Evolutionary conservation across 92 coral and sea anemone genomes (phyloP).

Genomic region (Metridium senile): DNA sequence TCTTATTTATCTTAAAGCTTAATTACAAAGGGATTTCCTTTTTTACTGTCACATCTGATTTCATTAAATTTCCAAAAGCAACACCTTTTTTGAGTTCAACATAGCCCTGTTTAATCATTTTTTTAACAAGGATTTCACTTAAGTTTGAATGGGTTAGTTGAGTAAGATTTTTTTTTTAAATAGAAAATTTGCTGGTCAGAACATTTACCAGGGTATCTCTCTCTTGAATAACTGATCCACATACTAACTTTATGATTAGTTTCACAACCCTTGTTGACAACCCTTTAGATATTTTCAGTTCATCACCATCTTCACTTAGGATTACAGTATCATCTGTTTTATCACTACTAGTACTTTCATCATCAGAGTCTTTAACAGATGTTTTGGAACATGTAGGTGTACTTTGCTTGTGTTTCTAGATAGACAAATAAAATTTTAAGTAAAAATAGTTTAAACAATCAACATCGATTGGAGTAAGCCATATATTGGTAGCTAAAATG

Average conservation of each 20-base stretch:
- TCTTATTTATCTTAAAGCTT: too few relatives aligned
- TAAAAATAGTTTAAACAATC: too few relatives aligned
- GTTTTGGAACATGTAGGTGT: too few relatives aligned
- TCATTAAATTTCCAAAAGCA: not conserved
- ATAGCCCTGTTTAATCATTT: not conserved
- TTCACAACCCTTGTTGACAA: not conserved
- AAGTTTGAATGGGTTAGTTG: not conserved
- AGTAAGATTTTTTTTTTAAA: not conserved
- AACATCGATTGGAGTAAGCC: too few relatives aligned
- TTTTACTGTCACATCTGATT: not conserved
- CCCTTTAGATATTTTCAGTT: not conserved
- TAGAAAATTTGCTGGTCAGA: not conserved
- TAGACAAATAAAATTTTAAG: too few relatives aligned
- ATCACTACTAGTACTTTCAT: too few relatives aligned
- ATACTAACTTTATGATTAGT: not conserved
- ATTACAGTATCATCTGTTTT: not conserved
- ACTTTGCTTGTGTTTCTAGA: too few relatives aligned
- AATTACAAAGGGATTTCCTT: not conserved
- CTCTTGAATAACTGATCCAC: not conserved
- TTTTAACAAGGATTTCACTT: not conserved
- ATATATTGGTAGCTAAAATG: too few relatives aligned
- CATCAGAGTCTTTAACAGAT: too few relatives aligned
- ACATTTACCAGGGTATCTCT: not conserved
- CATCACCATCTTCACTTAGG: not conserved
- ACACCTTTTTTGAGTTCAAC: not conserved